Conservation (phyloP, 2,888 invertebrate genomes). For the Rosalia funebris region DNA sequence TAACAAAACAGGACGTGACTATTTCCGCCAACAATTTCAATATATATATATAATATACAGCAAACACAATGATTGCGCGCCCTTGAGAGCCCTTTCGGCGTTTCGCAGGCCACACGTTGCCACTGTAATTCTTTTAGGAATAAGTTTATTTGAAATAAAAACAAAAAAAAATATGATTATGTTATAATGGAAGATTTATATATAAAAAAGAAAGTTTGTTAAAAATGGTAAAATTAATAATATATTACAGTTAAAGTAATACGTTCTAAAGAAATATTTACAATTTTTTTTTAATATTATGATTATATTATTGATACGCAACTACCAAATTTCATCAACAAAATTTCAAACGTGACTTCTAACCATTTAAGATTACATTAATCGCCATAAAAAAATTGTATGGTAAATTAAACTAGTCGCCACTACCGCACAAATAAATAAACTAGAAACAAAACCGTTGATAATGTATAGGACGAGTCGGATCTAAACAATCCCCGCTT, state of each 20-base stretch:
- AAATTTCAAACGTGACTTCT: background rate
- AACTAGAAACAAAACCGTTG: background rate
- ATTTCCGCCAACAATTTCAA: background rate
- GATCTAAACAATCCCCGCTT: background rate
- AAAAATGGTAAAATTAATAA: conserved; percentile 35
- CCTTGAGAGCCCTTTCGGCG: background rate
- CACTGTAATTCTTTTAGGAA: conserved; percentile 3
- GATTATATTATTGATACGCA: conserved; percentile 33
- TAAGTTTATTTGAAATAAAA: conserved; percentile 24
- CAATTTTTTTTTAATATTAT: conserved; percentile 29
- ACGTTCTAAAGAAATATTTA: conserved; percentile 38
- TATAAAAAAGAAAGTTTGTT: conserved; percentile 28
- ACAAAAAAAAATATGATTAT: conserved; percentile 28
- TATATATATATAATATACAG: background rate
- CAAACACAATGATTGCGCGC: background rate
- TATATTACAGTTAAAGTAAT: conserved; percentile 32
- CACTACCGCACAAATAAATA: background rate
- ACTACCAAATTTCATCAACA: conserved; percentile 36
- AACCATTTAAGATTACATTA: background rate
- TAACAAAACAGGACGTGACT: background rate
- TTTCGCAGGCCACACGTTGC: background rate
- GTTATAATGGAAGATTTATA: conserved; percentile 36
- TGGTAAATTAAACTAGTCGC: background rate
- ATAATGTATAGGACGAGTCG: background rate
- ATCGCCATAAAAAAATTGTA: background rate